phyloP scores from a whole-genome alignment of 2,797 vertebrate genomes.

The Smutsia temminckii region DNA sequence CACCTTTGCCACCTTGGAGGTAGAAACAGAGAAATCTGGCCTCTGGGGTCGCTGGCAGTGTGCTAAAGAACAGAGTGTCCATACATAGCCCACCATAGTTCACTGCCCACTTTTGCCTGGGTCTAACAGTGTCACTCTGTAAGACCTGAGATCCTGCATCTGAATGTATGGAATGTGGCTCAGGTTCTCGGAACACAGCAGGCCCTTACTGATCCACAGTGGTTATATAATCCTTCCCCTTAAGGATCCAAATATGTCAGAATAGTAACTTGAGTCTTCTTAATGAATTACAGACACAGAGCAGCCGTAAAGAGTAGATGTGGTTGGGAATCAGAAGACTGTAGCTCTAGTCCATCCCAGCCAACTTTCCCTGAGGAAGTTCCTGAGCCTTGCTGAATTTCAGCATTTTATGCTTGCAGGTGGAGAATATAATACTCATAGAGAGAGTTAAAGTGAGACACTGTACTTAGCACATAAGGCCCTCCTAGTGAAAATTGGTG shows the following conservation, averaged over 20 bases:
- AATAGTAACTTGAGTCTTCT: not conserved
- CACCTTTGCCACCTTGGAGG: constrained; percentile 10
- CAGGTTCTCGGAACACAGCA: not conserved
- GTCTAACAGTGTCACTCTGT: not conserved
- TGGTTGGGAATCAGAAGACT: not conserved
- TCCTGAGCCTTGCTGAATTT: not conserved
- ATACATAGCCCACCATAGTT: not conserved
- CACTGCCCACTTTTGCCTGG: not conserved
- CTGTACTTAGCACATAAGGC: not conserved
- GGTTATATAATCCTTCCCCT: not conserved
- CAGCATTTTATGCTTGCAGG: not conserved
- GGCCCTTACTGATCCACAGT: not conserved
- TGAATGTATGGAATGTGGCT: not conserved
- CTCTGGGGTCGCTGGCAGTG: not conserved
- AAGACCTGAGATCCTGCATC: not conserved
- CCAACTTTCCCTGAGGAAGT: not conserved
- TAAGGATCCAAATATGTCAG: not conserved
- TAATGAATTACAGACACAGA: not conserved
- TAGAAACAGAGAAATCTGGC: not conserved
- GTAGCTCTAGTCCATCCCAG: not conserved
- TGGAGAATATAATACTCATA: not conserved
- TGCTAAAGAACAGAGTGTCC: not conserved
- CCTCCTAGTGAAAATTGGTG: not conserved
- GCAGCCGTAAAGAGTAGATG: not conserved
- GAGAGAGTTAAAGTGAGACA: not conserved